Evolutionary conservation across 2,888 invertebrate genomes (phyloP), one percentile per base, ranked within the genome.

Genomic region (Erpobdella octoculata): DNA sequence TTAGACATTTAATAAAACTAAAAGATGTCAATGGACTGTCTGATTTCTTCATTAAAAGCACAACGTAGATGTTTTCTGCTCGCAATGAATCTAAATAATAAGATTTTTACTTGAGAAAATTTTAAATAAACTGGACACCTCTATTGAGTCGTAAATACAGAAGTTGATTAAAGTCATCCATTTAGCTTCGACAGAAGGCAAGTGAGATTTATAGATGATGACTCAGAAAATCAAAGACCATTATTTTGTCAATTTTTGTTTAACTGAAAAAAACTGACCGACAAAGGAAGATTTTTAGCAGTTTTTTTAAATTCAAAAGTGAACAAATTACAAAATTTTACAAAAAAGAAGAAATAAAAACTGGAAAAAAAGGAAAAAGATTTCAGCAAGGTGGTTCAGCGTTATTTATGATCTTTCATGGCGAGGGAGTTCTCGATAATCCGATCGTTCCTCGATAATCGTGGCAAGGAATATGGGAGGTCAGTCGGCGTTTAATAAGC

Each of bases 231-330:
- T 53, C 53, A 53, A 53, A 53, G 21, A 28, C 53, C 28, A 53
- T 53, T 53, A 53, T 53, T 53, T 53, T 53, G n/a, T 41, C 53
- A 53, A 53, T n/a, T n/a, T n/a, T n/a, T n/a, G n/a, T n/a, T n/a
- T n/a, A n/a, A n/a, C n/a, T n/a, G n/a, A n/a, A n/a, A n/a, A n/a
- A n/a, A n/a, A n/a, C n/a, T n/a, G n/a, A n/a, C n/a, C n/a, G n/a
- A n/a, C n/a, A n/a, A n/a, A n/a, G n/a, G n/a, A n/a, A n/a, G n/a
- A n/a, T n/a, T n/a, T n/a, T n/a, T n/a, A n/a, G n/a, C n/a, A n/a
- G n/a, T n/a, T n/a, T n/a, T n/a, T n/a, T n/a, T n/a, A n/a, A n/a
- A n/a, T n/a, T n/a, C n/a, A n/a, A n/a, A n/a, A n/a, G n/a, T n/a
- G n/a, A n/a, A n/a, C n/a, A n/a, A n/a, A n/a, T n/a, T n/a, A n/a